Evolutionary conservation across 2,888 invertebrate species (phyloP).

Genomic region (Melanchra persicariae): DNA sequence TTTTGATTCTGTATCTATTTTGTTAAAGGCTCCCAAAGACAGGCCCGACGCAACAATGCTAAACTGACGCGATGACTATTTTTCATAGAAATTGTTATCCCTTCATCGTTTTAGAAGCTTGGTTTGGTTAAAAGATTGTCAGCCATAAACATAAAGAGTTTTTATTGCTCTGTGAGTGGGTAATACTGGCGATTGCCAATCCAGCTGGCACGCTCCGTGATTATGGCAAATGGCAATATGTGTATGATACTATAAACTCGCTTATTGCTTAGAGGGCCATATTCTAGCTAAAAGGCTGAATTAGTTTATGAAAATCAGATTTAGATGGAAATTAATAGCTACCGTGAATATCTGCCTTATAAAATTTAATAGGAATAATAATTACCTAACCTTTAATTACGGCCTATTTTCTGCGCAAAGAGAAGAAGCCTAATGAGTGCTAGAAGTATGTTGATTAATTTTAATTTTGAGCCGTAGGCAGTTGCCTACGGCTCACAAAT

Average conservation of each 20-base stretch:
- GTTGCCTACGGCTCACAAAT: too few relatives aligned
- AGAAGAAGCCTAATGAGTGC: neutral
- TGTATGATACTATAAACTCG: constrained; percentile 10
- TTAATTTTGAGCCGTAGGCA: neutral
- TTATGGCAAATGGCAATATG: constrained; percentile 24
- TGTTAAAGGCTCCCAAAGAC: too few relatives aligned
- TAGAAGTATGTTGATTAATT: neutral
- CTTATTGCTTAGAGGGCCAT: constrained; percentile 6
- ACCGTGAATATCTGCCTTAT: neutral
- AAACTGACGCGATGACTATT: too few relatives aligned
- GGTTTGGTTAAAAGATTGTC: constrained; percentile 3
- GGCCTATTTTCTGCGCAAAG: neutral
- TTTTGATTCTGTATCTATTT: neutral
- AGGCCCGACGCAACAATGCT: too few relatives aligned
- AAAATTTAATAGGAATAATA: neutral
- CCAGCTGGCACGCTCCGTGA: constrained; percentile 6
- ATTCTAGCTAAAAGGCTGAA: neutral
- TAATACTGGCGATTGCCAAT: constrained; percentile 28
- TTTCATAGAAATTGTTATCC: neutral
- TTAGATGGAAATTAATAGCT: neutral
- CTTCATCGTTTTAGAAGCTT: neutral
- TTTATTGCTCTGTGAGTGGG: constrained; percentile 24
- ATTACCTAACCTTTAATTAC: neutral
- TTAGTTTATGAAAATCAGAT: neutral
- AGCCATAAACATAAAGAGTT: constrained; percentile 7